Conservation (phyloP, 2,888 invertebrate genomes). For the Ormyrus labotus region DNA sequence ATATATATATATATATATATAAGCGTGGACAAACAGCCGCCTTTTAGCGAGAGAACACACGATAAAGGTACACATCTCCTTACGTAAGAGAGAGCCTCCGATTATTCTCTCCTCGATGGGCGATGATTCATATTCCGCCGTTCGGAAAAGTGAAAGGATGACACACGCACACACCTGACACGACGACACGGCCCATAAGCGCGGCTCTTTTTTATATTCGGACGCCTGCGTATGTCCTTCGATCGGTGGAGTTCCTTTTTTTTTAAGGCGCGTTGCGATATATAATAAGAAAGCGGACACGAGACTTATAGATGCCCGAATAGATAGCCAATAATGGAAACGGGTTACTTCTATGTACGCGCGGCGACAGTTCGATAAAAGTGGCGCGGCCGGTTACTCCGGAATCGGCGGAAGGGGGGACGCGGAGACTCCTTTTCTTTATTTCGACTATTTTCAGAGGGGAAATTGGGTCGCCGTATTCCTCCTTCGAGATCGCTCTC, state of each 20-base stretch:
- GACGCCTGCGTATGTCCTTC: neutral
- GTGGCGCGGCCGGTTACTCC: no score
- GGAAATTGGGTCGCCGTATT: neutral
- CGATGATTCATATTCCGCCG: slow-evolving; percentile 37
- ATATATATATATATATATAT: no score
- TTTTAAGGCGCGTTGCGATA: slow-evolving; percentile 2
- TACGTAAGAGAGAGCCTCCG: neutral
- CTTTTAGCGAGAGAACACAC: no score
- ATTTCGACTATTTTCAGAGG: neutral
- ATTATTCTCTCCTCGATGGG: neutral
- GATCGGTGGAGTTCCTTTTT: neutral
- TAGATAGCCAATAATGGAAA: slow-evolving; percentile 20
- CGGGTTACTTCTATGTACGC: slow-evolving; percentile 12
- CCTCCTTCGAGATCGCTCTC: no score
- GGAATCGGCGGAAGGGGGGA: neutral
- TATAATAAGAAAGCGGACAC: neutral
- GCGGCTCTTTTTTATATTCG: neutral
- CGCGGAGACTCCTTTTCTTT: neutral
- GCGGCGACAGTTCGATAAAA: neutral
- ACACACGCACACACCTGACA: neutral
- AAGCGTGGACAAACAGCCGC: no score
- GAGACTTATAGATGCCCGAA: neutral
- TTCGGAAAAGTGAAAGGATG: slow-evolving; percentile 45
- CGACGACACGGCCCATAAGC: neutral
- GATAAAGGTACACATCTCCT: no score